These are phyloP conservation scores for Hydroisotoma schaefferi DNA, from an alignment of 2,888 invertebrate species.

Conservation along the genomic window DNA sequence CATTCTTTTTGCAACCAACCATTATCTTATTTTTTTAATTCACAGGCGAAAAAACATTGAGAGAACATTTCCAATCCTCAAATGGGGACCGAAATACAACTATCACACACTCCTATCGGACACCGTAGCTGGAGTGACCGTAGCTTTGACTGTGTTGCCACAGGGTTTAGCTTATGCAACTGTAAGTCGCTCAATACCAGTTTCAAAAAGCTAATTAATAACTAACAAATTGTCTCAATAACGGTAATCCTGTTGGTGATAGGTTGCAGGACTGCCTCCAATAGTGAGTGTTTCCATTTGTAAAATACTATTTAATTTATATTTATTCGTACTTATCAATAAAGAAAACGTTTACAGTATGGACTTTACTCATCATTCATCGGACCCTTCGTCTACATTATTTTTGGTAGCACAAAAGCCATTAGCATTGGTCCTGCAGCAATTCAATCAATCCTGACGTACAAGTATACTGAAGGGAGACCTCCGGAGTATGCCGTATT, in stretches of 20 bases:
- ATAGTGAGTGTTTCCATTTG: conserved; percentile 17
- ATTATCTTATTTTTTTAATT: background rate
- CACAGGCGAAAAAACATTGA: conserved; percentile 29
- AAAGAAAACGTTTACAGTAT: conserved; percentile 60
- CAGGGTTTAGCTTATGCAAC: conserved; percentile 82
- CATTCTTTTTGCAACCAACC: background rate
- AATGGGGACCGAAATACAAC: conserved; percentile 38
- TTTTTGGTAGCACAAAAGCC: conserved; percentile 67
- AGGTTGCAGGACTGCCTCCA: conserved; percentile 64
- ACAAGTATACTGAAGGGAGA: conserved; percentile 61
- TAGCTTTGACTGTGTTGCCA: conserved; percentile 35
- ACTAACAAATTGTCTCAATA: background rate
- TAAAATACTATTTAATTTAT: conserved; percentile 3
- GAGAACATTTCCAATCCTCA: conserved; percentile 35
- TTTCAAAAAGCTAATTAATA: background rate
- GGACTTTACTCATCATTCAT: conserved; percentile 78
- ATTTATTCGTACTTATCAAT: background rate
- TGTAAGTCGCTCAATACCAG: too few species aligned
- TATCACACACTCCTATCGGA: conserved; percentile 29
- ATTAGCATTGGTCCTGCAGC: conserved; percentile 44
- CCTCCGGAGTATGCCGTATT: conserved; percentile 55
- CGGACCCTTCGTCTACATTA: conserved; percentile 85
- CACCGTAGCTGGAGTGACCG: conserved; percentile 36
- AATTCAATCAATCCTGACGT: conserved; percentile 62
- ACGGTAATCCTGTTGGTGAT: too few species aligned